phyloP scores from a whole-genome alignment of 1,140 invertebrate genomes.

The Magallana ariakensis region DNA sequence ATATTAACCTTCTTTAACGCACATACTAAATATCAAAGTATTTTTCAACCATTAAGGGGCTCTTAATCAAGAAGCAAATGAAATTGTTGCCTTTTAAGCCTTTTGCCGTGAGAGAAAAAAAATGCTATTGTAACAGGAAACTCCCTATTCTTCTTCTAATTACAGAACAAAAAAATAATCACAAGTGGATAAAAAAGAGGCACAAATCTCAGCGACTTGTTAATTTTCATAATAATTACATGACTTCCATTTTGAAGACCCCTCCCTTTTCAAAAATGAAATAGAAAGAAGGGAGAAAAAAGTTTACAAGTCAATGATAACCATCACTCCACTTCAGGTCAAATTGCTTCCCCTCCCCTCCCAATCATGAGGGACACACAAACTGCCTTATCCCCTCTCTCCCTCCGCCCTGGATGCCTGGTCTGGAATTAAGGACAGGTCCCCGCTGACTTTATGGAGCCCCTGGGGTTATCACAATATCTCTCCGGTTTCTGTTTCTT shows the following conservation, averaged over 20 bases:
- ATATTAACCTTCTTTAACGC: too few species aligned
- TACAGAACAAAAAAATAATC: background rate
- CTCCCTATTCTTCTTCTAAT: too few species aligned
- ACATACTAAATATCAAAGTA: too few species aligned
- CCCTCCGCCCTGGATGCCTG: background rate
- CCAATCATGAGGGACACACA: background rate
- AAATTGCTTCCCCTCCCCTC: constrained; percentile 12
- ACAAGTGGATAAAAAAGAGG: background rate
- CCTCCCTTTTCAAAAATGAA: background rate
- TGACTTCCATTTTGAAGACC: background rate
- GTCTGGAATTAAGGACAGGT: background rate
- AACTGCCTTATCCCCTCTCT: background rate
- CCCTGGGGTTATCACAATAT: constrained; percentile 47
- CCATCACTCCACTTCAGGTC: background rate
- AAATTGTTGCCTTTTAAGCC: too few species aligned
- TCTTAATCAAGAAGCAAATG: too few species aligned
- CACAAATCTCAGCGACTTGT: background rate
- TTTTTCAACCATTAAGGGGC: too few species aligned
- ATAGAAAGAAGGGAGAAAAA: too few species aligned
- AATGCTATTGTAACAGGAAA: too few species aligned
- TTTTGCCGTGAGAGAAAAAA: too few species aligned
- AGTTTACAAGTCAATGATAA: background rate
- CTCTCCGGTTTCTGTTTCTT: constrained; percentile 19
- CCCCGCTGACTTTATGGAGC: constrained; percentile 35
- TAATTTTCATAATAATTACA: background rate